These are phyloP conservation scores for Eulemur coronatus DNA, from an alignment of 2,797 vertebrate species.

Conservation along the genomic window DNA sequence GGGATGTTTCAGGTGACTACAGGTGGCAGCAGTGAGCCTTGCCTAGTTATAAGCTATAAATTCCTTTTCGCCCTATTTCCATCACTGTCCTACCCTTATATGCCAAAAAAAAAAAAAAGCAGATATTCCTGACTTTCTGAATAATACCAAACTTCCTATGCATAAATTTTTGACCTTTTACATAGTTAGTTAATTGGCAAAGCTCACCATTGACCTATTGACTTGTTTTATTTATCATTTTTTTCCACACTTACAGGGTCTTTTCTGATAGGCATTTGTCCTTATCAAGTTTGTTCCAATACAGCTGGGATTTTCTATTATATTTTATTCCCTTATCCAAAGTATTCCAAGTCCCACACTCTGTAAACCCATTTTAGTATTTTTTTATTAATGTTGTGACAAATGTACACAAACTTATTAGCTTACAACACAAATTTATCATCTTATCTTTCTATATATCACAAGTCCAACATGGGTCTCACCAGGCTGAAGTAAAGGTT, in stretches of 20 bases:
- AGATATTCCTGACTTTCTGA: background rate
- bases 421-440: background rate
- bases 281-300: constrained; percentile 10
- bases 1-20: background rate
- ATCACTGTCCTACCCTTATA: background rate
- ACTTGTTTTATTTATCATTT: background rate
- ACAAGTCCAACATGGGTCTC: background rate
- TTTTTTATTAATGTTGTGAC: background rate
- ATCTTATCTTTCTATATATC: background rate
- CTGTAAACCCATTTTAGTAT: background rate
- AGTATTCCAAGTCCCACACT: background rate
- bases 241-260: background rate
- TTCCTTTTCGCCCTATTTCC: background rate
- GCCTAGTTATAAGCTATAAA: background rate
- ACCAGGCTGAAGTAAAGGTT: background rate
- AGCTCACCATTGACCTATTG: background rate
- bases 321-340: constrained; percentile 12
- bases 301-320: background rate
- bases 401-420: background rate
- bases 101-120: background rate
- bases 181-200: background rate
- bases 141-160: background rate
- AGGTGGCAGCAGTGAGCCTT: background rate
- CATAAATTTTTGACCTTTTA: constrained; percentile 13
- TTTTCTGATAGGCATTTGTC: background rate